phyloP scores from a whole-genome alignment of 2,888 invertebrate species.

The Epsilonema sp. region DNA sequence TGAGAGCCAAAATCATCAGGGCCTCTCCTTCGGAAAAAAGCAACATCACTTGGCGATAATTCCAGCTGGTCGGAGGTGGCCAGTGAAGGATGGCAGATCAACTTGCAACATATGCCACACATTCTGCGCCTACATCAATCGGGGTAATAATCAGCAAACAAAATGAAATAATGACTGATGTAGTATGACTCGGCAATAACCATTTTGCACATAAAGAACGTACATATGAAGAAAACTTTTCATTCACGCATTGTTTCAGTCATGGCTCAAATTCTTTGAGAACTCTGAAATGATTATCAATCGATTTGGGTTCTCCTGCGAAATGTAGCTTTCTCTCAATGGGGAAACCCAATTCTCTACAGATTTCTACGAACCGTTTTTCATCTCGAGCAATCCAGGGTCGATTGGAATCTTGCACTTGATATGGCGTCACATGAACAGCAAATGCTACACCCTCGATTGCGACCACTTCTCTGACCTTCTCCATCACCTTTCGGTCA shows the following conservation, averaged over 20 bases:
- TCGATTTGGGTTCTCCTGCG: slow-evolving; percentile 37
- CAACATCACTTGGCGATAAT: not conserved
- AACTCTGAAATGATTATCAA: slow-evolving; percentile 58
- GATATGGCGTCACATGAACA: slow-evolving; percentile 74
- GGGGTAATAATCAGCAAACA: too few relatives aligned
- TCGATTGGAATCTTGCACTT: slow-evolving; percentile 53
- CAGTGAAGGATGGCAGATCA: not conserved
- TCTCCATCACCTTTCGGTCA: slow-evolving; percentile 45
- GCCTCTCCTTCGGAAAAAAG: slow-evolving; percentile 3
- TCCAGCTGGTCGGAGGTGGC: too few relatives aligned
- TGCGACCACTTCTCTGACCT: too few relatives aligned
- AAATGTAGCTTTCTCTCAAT: slow-evolving; percentile 46
- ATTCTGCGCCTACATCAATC: too few relatives aligned
- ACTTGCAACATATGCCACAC: not conserved
- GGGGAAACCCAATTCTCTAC: slow-evolving; percentile 46
- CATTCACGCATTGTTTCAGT: too few relatives aligned
- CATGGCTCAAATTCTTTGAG: slow-evolving; percentile 30
- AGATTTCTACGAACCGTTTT: slow-evolving; percentile 47
- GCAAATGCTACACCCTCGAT: too few relatives aligned
- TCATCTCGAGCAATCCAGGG: slow-evolving; percentile 71
- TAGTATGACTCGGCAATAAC: too few relatives aligned
- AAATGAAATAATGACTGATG: too few relatives aligned
- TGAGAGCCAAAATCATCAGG: slow-evolving; percentile 4
- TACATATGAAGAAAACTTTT: too few relatives aligned
- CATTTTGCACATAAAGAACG: too few relatives aligned